These are phyloP conservation scores for Polyploca ridens DNA, from an alignment of 2,888 invertebrate species.

Conservation along the genomic window DNA sequence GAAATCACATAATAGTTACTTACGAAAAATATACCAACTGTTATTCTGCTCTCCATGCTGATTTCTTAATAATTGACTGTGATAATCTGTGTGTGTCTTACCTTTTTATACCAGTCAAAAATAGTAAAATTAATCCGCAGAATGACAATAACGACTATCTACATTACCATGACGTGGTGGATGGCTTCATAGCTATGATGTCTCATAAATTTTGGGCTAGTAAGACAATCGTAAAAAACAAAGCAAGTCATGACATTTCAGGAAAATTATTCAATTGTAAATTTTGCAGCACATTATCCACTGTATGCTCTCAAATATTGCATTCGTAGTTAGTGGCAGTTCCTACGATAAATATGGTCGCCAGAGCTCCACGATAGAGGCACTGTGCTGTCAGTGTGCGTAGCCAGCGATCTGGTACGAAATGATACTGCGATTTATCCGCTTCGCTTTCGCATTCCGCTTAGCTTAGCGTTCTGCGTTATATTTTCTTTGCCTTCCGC, in stretches of 20 bases:
- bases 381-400: too few relatives aligned
- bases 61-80: constrained; percentile 15
- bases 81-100: constrained; percentile 7
- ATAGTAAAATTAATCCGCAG: constrained; percentile 33
- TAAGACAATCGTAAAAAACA: neutral
- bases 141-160: constrained; percentile 21
- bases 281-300: too few relatives aligned
- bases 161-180: neutral
- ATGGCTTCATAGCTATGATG: neutral
- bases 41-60: constrained; percentile 43
- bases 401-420: too few relatives aligned
- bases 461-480: too few relatives aligned
- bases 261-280: too few relatives aligned
- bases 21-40: neutral
- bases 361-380: too few relatives aligned
- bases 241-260: neutral
- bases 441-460: too few relatives aligned
- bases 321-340: too few relatives aligned
- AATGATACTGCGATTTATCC: too few relatives aligned
- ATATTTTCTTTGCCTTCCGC: too few relatives aligned
- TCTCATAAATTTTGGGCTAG: neutral
- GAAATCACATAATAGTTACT: neutral
- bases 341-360: too few relatives aligned
- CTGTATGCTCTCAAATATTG: too few relatives aligned
- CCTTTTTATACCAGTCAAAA: constrained; percentile 30